Conservation (phyloP, 2,888 invertebrate species). For the Bombyx huttoni region DNA sequence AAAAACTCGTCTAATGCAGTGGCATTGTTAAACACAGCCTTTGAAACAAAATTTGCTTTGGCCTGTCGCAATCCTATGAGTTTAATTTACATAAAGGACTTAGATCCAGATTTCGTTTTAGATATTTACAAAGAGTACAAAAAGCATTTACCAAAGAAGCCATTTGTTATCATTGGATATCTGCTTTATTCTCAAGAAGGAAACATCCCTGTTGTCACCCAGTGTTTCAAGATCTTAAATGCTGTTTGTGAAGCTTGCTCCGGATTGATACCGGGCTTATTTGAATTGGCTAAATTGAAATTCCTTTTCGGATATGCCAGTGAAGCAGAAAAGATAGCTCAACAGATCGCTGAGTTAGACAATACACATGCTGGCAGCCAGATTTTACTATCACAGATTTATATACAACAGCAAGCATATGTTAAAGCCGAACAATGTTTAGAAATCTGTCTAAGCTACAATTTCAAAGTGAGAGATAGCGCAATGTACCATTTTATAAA, state of each 20-base stretch:
- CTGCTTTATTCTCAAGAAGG: slow-evolving; percentile 55
- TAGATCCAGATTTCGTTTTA: slow-evolving; percentile 91
- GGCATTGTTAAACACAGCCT: slow-evolving; percentile 74
- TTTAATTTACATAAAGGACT: slow-evolving; percentile 77
- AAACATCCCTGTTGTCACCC: slow-evolving; percentile 59
- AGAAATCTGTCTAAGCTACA: slow-evolving; percentile 91
- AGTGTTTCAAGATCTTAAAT: slow-evolving; percentile 78
- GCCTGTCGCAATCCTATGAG: slow-evolving; percentile 77
- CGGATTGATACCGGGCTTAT: slow-evolving; percentile 78
- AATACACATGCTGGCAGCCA: slow-evolving; percentile 88
- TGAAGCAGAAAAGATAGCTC: slow-evolving; percentile 79
- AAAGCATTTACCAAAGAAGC: slow-evolving; percentile 78
- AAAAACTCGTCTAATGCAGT: slow-evolving; percentile 70
- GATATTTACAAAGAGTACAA: slow-evolving; percentile 84
- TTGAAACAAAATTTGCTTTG: slow-evolving; percentile 54
- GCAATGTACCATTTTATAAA: slow-evolving; percentile 91
- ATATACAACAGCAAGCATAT: slow-evolving; percentile 78
- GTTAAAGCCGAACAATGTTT: slow-evolving; percentile 87
- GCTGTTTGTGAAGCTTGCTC: slow-evolving; percentile 85
- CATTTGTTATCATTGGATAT: slow-evolving; percentile 59
- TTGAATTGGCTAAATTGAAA: slow-evolving; percentile 83
- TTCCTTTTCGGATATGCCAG: slow-evolving; percentile 84
- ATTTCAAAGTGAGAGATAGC: slow-evolving; percentile 93
- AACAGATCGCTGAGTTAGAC: slow-evolving; percentile 82
- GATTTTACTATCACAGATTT: slow-evolving; percentile 88